These are phyloP conservation scores for Potamilus streckersoni DNA, from an alignment of 1,140 invertebrate species.

Conservation along the genomic window DNA sequence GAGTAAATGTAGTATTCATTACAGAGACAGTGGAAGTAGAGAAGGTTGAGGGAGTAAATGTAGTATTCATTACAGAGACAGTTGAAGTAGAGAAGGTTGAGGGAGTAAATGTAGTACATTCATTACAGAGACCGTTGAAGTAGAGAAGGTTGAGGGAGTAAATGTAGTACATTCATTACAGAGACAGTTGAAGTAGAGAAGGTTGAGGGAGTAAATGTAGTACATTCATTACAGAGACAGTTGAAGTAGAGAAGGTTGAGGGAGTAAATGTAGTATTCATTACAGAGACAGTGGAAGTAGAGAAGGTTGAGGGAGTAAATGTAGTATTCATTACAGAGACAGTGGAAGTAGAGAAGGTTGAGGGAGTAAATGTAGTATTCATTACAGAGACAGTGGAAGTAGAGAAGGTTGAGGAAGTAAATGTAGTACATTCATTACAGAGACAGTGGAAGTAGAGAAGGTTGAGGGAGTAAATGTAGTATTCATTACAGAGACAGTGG, in stretches of 20 bases:
- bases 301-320: slow-evolving; percentile 15
- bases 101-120: too few relatives aligned
- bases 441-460: slow-evolving; percentile 31
- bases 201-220: neutral
- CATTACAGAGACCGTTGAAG: slow-evolving; percentile 29
- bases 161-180: neutral
- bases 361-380: too few relatives aligned
- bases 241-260: slow-evolving; percentile 32
- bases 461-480: neutral
- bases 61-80: slow-evolving; percentile 15
- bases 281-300: slow-evolving; percentile 32
- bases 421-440: slow-evolving; percentile 4
- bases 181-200: slow-evolving; percentile 32
- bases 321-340: slow-evolving; percentile 13
- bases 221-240: slow-evolving; percentile 18
- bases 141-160: slow-evolving; percentile 22
- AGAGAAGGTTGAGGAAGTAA: slow-evolving; percentile 19
- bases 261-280: neutral
- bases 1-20: neutral
- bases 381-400: slow-evolving; percentile 30
- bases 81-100: slow-evolving; percentile 33
- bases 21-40: slow-evolving; percentile 33
- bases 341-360: slow-evolving; percentile 33
- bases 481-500: slow-evolving; percentile 24
- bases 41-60: slow-evolving; percentile 5